These are phyloP conservation scores for Engystomops pustulosus DNA, from an alignment of 2,113 vertebrate species.

Conservation along the genomic window DNA sequence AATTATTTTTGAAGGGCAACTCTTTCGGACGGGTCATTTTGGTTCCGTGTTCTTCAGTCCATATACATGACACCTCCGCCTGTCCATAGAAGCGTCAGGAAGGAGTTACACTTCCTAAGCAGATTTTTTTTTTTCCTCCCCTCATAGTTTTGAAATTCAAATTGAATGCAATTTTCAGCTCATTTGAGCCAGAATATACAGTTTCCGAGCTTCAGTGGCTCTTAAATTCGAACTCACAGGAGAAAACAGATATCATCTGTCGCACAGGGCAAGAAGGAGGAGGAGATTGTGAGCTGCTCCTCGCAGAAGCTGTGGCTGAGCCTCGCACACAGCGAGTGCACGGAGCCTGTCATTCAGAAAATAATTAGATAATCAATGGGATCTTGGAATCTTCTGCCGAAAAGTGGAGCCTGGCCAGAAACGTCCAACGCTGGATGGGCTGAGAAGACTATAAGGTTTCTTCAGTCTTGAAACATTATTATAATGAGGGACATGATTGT, in stretches of 20 bases:
- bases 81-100: conserved; percentile 59
- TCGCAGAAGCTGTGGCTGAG: conserved; percentile 67
- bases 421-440: background rate
- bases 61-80: background rate
- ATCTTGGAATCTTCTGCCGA: conserved; percentile 37
- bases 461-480: too few species aligned
- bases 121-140: conserved; percentile 60
- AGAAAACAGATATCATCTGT: conserved; percentile 86
- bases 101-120: conserved; percentile 65
- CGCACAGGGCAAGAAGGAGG: conserved; percentile 71
- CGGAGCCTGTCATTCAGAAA: conserved; percentile 72
- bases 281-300: conserved; percentile 68
- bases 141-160: conserved; percentile 84
- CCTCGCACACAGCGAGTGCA: conserved; percentile 73
- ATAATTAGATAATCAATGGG: conserved; percentile 76
- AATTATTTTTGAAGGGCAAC: too few species aligned
- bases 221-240: conserved; percentile 80
- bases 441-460: background rate
- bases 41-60: background rate
- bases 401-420: background rate
- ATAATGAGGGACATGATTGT: too few species aligned
- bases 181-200: conserved; percentile 88
- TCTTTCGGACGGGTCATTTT: too few species aligned
- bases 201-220: conserved; percentile 82
- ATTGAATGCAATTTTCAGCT: conserved; percentile 87